These are phyloP conservation scores for Mugil cephalus DNA, from an alignment of 2,113 vertebrate species.

Conservation along the genomic window DNA sequence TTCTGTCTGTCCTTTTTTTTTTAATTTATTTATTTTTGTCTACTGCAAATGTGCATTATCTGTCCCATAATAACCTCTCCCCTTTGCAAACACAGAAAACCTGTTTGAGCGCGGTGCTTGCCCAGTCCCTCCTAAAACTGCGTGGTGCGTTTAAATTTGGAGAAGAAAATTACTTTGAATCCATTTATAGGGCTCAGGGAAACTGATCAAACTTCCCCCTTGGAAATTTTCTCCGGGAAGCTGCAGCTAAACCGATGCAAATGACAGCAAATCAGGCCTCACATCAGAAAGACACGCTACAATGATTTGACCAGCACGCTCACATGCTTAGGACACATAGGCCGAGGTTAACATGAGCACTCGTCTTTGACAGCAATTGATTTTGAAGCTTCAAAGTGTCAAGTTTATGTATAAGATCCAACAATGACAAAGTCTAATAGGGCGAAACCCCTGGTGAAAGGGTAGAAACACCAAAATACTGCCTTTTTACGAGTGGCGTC, in stretches of 20 bases:
- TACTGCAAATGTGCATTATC: constrained; percentile 3
- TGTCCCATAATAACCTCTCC: constrained; percentile 14
- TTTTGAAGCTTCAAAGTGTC: background rate
- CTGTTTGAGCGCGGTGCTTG: background rate
- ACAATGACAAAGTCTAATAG: no score
- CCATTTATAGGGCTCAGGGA: constrained; percentile 47
- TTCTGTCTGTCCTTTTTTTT: background rate
- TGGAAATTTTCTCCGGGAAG: constrained; percentile 67
- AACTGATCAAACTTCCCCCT: constrained; percentile 53
- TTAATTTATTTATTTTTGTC: background rate
- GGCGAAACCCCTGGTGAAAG: no score
- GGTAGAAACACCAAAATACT: no score
- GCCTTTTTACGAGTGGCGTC: no score
- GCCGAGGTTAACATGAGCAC: background rate
- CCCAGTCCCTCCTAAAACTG: constrained; percentile 28
- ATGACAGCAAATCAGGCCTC: constrained; percentile 50
- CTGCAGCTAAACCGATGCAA: constrained; percentile 54
- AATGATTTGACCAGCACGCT: constrained; percentile 26
- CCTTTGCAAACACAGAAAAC: constrained; percentile 1
- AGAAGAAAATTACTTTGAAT: constrained; percentile 10
- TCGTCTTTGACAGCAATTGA: background rate
- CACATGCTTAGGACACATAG: background rate
- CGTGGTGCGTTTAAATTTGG: constrained; percentile 6
- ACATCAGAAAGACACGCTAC: constrained; percentile 18
- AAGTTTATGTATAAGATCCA: no score